Evolutionary conservation across 2,113 vertebrate species (phyloP).

Genomic region (Boulengeromyrus knoepffleri): DNA sequence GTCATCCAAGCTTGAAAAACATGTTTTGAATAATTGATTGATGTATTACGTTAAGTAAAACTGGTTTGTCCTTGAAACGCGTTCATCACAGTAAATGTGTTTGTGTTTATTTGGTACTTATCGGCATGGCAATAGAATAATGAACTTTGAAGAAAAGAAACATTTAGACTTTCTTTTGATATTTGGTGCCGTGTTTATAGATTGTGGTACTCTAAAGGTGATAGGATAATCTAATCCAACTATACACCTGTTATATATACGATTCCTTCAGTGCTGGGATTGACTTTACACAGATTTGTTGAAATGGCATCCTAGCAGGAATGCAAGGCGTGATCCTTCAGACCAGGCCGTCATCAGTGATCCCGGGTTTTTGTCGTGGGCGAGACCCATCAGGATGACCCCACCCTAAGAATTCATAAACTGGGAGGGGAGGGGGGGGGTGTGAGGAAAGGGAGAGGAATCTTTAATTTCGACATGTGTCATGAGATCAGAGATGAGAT

Average conservation of each 20-base stretch:
- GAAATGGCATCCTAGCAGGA: not conserved
- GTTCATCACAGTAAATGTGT: not conserved
- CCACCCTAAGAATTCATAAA: not conserved
- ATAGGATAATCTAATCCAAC: not conserved
- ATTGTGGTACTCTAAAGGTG: not conserved
- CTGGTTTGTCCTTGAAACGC: not conserved
- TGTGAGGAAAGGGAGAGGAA: constrained; percentile 26
- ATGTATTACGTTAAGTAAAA: not conserved
- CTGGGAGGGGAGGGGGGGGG: not conserved
- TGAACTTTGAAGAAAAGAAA: not conserved
- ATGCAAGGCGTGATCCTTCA: not conserved
- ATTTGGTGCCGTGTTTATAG: not conserved
- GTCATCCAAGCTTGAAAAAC: not conserved
- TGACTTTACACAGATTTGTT: not conserved
- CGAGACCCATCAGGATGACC: not conserved
- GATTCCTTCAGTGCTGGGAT: not conserved
- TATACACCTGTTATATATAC: not conserved
- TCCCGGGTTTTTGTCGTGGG: not conserved
- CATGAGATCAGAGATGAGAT: not conserved
- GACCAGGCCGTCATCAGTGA: not conserved
- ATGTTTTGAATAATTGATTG: not conserved
- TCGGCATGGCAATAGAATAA: not conserved
- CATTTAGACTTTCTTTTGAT: not conserved
- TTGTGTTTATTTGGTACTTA: not conserved
- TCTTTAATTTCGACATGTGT: constrained; percentile 5